Conservation (phyloP, 2,888 invertebrate genomes). For the Ophion obscuratus region DNA sequence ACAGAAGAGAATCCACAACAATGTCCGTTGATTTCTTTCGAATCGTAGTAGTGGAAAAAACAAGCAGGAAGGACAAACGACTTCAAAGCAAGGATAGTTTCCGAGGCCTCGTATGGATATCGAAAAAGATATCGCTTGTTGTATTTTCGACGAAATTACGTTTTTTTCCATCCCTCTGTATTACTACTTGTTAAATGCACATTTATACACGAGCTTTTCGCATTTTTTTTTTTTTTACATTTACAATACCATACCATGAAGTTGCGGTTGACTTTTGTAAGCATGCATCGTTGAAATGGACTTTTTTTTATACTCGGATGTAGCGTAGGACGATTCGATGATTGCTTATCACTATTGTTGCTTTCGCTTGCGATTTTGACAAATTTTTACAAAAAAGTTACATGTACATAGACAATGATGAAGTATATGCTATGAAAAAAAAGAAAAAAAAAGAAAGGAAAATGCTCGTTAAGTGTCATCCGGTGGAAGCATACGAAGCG, state of each 20-base stretch:
- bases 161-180: slow-evolving; percentile 33
- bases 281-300: background rate
- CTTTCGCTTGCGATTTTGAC: background rate
- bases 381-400: slow-evolving; percentile 39
- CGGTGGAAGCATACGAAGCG: background rate
- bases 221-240: slow-evolving; percentile 21
- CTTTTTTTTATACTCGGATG: background rate
- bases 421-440: slow-evolving; percentile 19
- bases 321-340: background rate
- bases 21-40: background rate
- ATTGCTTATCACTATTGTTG: background rate
- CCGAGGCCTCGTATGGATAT: background rate
- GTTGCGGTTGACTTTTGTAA: background rate
- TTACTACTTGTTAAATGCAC: slow-evolving; percentile 35
- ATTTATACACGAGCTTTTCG: slow-evolving; percentile 46
- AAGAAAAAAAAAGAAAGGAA: background rate
- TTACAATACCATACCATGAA: slow-evolving; percentile 14
- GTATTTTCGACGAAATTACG: background rate
- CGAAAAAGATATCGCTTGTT: background rate
- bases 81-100: background rate
- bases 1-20: background rate
- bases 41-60: background rate
- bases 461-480: background rate
- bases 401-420: slow-evolving; percentile 47
- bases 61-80: background rate